Conservation (phyloP, 2,797 vertebrate genomes). For the Bovichtus variegatus region DNA sequence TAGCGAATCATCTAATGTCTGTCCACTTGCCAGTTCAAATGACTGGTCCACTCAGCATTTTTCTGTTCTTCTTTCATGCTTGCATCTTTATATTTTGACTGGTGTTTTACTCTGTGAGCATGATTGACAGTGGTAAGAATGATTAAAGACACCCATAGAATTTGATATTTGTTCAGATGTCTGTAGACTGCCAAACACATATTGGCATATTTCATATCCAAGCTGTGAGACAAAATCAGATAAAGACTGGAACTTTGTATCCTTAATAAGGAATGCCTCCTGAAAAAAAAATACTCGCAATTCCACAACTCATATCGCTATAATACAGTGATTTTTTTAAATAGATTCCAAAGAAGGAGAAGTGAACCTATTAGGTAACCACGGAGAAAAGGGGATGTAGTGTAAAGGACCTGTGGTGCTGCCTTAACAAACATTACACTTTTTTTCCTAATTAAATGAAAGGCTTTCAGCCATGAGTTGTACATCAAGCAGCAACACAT, state of each 20-base stretch:
- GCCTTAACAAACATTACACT: conserved; percentile 7
- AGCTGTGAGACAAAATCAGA: not conserved
- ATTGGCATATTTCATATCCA: conserved; percentile 1
- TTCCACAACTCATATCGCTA: not conserved
- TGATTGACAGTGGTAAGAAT: conserved; percentile 4
- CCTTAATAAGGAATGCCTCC: not conserved
- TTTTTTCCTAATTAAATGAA: conserved; percentile 12
- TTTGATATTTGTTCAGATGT: not conserved
- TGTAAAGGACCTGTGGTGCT: not conserved
- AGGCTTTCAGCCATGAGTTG: not conserved
- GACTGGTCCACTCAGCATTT: not conserved
- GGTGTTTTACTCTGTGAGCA: not conserved
- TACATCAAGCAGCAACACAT: not conserved
- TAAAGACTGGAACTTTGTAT: not conserved
- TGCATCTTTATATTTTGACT: conserved; percentile 3
- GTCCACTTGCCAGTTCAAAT: conserved; percentile 9
- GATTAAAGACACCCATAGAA: conserved; percentile 3
- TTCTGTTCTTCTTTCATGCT: conserved; percentile 6
- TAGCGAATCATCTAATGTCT: conserved; percentile 28
- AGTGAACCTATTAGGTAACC: not conserved
- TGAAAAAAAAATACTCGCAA: not conserved
- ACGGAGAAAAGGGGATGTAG: not conserved
- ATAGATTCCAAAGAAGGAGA: not conserved
- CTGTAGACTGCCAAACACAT: not conserved
- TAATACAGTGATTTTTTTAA: not conserved